These are phyloP conservation scores for Vespertilio murinus DNA, from an alignment of 2,797 vertebrate species.

Conservation along the genomic window DNA sequence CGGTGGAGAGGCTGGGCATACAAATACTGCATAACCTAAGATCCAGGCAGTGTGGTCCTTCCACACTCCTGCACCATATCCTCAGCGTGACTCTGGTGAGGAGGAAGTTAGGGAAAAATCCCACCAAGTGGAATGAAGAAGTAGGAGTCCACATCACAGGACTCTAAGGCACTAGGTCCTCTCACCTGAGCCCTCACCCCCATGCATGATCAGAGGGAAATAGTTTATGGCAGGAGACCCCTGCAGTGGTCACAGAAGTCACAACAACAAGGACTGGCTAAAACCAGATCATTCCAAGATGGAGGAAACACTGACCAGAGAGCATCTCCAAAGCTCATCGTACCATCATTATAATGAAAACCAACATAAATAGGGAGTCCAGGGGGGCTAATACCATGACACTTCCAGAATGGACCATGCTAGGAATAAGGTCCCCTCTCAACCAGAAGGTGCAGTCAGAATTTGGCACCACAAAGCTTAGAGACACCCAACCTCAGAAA, in stretches of 20 bases:
- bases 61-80: background rate
- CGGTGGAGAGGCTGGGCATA: background rate
- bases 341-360: background rate
- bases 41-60: background rate
- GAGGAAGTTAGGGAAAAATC: background rate
- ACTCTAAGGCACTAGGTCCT: too few relatives aligned
- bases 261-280: background rate
- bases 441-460: background rate
- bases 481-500: background rate
- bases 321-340: background rate
- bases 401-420: background rate
- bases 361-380: background rate
- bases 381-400: background rate
- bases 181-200: background rate
- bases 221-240: background rate
- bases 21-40: background rate
- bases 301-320: background rate
- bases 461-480: background rate
- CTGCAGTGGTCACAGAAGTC: background rate
- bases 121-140: background rate
- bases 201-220: background rate
- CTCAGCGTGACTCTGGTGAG: background rate
- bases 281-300: background rate
- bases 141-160: background rate
- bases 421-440: background rate